These are phyloP conservation scores for Enteromius paludinosus DNA, from an alignment of 2,797 vertebrate genomes.

Conservation along the genomic window DNA sequence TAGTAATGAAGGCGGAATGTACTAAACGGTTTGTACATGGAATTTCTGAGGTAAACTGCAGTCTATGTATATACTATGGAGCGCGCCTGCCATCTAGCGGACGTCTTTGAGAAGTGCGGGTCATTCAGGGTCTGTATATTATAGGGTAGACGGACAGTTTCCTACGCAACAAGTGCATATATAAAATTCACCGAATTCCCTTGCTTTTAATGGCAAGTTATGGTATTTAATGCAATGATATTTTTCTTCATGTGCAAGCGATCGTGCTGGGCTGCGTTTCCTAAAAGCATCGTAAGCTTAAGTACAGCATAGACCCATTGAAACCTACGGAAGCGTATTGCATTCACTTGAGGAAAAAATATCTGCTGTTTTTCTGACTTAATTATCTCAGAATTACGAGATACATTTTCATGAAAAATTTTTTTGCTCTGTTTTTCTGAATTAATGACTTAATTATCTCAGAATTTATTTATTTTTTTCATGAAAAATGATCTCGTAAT, in stretches of 20 bases:
- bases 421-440: no score
- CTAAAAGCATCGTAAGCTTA: no score
- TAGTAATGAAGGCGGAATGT: neutral
- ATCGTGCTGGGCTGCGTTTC: neutral
- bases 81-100: conserved; percentile 19
- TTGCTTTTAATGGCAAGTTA: neutral
- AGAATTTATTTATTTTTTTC: no score
- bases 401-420: no score
- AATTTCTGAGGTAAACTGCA: neutral
- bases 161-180: neutral
- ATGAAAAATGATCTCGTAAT: no score
- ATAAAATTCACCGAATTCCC: neutral
- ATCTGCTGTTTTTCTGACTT: no score
- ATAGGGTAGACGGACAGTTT: neutral
- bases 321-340: no score
- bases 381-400: no score
- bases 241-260: neutral
- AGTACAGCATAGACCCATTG: no score
- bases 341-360: no score
- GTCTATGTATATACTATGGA: no score
- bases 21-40: neutral
- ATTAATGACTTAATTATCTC: no score
- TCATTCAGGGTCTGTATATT: neutral
- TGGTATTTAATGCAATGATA: neutral
- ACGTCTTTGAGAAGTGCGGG: neutral